Evolutionary conservation across 2,113 vertebrate species (phyloP), one percentile per base, ranked within the genome.

Genomic region (Hystrix cristata): DNA sequence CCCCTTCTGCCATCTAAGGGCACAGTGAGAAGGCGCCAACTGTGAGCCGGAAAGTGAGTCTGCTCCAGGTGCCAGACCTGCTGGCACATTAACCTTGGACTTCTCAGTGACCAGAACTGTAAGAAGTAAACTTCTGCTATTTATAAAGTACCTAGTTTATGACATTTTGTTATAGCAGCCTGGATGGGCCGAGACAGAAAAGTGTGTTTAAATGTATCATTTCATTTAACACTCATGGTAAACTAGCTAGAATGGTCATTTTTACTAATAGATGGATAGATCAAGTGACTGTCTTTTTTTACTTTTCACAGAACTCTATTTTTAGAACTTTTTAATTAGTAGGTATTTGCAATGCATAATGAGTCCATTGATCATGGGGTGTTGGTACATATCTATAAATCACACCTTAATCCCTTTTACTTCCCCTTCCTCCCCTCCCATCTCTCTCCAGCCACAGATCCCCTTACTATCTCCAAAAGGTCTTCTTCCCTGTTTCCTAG

Each of bases 171-270:
- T 21, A 43, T 16, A 62, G 59, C 11, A 65, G 84, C 13, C 64
- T 76, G 16, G 21, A 43, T 25, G 23, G 51, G 10, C 10, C 67
- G 74, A 92, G 59, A 59, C 38, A 67, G 38, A 34, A 83, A 93
- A 67, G 13, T 86, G 65, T 88, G 89, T 89, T 60, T 16, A 84
- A 55, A 53, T 81, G 29, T 14, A 83, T 65, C 5, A 62, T 74
- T 90, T 92, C 18, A 94, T 90, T 95, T 83, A 83, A 11, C 46
- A 81, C 1, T 72, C 51, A 79, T 8, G 95, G 72, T 55, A 65
- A 82, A 85, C 25, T 59, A 57, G 3, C 65, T 9, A 87, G 29
- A 80, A 93, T n/a, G 46, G 27, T 16, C 15, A 78, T 78, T 78
- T 78, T 78, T 51, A 31, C 14, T 31, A 76, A 78, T 16, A 51